Evolutionary conservation across 2,888 invertebrate genomes (phyloP), one percentile per base, ranked within the genome.

Genomic region (Ophion slaviceki): DNA sequence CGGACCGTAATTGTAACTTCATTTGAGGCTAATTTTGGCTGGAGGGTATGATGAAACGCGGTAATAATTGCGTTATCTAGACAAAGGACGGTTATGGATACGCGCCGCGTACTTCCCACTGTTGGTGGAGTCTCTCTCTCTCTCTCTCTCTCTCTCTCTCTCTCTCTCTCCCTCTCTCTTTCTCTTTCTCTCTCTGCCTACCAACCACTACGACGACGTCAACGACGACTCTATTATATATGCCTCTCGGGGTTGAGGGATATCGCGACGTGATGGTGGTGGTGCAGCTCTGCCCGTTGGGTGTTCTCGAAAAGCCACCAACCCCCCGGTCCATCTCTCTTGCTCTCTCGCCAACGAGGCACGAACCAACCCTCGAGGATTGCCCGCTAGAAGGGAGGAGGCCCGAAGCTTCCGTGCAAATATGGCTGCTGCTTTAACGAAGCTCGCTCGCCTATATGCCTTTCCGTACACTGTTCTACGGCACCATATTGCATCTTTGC

Each of bases 21-120:
- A 92, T 94, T 94, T 93, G 93, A 92, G 92, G 93, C 93, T 93
- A 94, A 94, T 94, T 94, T 92, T 90, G 89, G 90, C 89, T 88
- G 90, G 92, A 91, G 92, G 92, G 92, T 93, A 94, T 93, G 93
- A 94, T 94, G 93, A 93, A 94, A 93, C 93, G 92, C 92, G 91
- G 92, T 92, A 92, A 93, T 94, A 93, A 94, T 93, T 92, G 92
- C 90, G 91, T 94, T 94, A 94, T 91, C 92, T 89, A 92, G 92
- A 93, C 93, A 93, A 93, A 94, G 93, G 93, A 92, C 89, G 92
- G 93, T 94, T 94, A 93, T 94, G 93, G 93, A 94, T 93, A 94
- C 92, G 92, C 92, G 93, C 91, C 91, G 92, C 89, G 91, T 88
- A 89, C 90, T 81, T 86, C 78, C 76, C 88, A 47, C 86, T 61